Percentiles rank a stretch among this genome's conserved stretches.
These are phyloP conservation scores for Daphoenositta chrysoptera DNA, from an alignment of 2,113 vertebrate genomes.

Conservation along the genomic window DNA sequence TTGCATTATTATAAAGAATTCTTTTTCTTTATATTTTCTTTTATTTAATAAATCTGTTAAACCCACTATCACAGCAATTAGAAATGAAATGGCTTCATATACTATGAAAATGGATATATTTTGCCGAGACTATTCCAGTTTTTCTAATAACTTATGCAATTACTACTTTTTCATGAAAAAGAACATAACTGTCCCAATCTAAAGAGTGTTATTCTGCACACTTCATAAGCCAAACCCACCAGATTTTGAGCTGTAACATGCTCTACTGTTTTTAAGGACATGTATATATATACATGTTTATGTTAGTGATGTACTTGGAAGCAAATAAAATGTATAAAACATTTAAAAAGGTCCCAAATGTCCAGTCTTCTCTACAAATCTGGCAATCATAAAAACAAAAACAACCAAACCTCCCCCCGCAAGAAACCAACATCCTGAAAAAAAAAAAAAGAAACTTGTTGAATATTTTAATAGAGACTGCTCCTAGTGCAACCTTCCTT, in stretches of 20 bases:
- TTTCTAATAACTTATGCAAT: background rate
- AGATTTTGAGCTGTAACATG: background rate
- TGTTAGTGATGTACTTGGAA: background rate
- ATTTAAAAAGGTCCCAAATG: background rate
- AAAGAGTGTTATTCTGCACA: background rate
- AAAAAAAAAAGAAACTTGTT: background rate
- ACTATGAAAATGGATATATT: background rate
- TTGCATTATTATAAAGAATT: background rate
- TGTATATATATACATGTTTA: background rate
- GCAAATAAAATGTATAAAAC: background rate
- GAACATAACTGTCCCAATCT: background rate
- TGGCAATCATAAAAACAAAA: background rate
- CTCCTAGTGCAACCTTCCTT: background rate
- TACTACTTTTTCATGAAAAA: background rate
- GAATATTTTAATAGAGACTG: background rate
- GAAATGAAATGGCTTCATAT: background rate
- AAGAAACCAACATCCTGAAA: background rate
- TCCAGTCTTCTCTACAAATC: background rate
- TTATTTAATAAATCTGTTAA: background rate
- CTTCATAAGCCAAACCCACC: background rate
- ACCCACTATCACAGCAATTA: background rate
- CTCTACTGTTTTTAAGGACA: background rate
- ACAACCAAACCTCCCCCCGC: accelerated
- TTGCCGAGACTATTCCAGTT: background rate
- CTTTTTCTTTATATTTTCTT: background rate